phyloP scores from a whole-genome alignment of 2,113 vertebrate genomes.

The Calonectris borealis region DNA sequence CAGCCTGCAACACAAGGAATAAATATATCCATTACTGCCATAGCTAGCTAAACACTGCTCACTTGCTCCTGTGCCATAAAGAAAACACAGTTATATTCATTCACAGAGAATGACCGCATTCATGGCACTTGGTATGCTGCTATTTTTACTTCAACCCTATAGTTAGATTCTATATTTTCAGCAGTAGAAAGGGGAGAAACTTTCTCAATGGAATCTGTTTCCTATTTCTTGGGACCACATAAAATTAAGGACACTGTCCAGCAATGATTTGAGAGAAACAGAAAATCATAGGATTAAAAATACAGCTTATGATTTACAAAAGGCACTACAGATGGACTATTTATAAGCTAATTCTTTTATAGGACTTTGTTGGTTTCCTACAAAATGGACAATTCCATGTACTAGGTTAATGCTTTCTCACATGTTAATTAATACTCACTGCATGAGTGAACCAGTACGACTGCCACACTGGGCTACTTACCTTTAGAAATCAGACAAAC shows the following conservation, averaged over 20 bases:
- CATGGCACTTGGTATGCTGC: not conserved
- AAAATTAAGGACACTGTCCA: not conserved
- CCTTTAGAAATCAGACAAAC: not conserved
- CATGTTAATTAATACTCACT: not conserved
- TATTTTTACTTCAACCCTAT: conserved; percentile 8
- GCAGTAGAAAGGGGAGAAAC: not conserved
- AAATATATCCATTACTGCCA: not conserved
- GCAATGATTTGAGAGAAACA: not conserved
- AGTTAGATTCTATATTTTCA: conserved; percentile 38
- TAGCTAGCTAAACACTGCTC: not conserved
- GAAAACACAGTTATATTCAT: conserved; percentile 9
- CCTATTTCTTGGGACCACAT: not conserved
- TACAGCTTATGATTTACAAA: not conserved
- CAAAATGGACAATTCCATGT: not conserved
- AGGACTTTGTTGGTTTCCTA: not conserved
- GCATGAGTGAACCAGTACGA: not conserved
- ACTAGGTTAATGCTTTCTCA: not conserved
- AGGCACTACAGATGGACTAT: not conserved
- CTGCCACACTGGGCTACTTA: not conserved
- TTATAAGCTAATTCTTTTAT: not conserved
- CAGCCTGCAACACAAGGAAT: not conserved
- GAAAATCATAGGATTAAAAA: not conserved
- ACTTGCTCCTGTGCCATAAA: not conserved
- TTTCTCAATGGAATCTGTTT: not conserved
- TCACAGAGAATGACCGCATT: not conserved